A percentile compares a stretch with the other conserved stretches of the same genome.
phyloP scores from a whole-genome alignment of 2,888 invertebrate species.

The Nymphalis c-album region DNA sequence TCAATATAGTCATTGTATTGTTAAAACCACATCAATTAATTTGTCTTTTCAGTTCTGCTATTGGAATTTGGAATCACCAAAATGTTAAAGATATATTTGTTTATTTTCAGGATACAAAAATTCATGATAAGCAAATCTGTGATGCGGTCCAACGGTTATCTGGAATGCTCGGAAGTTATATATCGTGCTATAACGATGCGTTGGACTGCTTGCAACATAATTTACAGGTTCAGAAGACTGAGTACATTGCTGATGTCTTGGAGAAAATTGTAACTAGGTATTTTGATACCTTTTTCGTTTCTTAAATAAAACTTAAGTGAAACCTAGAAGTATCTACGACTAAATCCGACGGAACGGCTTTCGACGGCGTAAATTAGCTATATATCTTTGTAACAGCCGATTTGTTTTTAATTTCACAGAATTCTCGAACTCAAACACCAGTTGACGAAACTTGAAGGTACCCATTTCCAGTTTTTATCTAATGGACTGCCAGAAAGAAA shows the following conservation, averaged over 20 bases:
- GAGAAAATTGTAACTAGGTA: slow-evolving; percentile 56
- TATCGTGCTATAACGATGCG: slow-evolving; percentile 54
- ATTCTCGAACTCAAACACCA: slow-evolving; percentile 61
- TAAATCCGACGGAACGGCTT: background rate
- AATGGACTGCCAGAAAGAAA: slow-evolving; percentile 50
- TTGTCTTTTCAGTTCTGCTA: too few species aligned
- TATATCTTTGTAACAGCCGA: too few species aligned
- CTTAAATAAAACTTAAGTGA: too few species aligned
- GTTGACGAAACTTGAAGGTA: slow-evolving; percentile 54
- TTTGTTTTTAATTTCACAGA: slow-evolving; percentile 42
- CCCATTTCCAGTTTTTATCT: slow-evolving; percentile 52
- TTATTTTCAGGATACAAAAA: slow-evolving; percentile 49
- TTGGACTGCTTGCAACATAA: slow-evolving; percentile 57
- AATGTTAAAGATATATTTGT: slow-evolving; percentile 10
- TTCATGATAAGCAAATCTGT: slow-evolving; percentile 54
- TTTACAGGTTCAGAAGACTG: slow-evolving; percentile 63
- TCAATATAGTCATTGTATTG: too few species aligned
- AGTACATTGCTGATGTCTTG: slow-evolving; percentile 50
- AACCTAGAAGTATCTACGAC: too few species aligned
- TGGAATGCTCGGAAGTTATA: slow-evolving; percentile 56
- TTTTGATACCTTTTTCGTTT: too few species aligned
- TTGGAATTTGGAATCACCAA: too few species aligned
- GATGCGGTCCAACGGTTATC: slow-evolving; percentile 53
- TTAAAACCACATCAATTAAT: too few species aligned
- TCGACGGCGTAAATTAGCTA: too few species aligned